Conservation (phyloP, 2,797 vertebrate genomes). For the Gymnothorax reevesii region DNA sequence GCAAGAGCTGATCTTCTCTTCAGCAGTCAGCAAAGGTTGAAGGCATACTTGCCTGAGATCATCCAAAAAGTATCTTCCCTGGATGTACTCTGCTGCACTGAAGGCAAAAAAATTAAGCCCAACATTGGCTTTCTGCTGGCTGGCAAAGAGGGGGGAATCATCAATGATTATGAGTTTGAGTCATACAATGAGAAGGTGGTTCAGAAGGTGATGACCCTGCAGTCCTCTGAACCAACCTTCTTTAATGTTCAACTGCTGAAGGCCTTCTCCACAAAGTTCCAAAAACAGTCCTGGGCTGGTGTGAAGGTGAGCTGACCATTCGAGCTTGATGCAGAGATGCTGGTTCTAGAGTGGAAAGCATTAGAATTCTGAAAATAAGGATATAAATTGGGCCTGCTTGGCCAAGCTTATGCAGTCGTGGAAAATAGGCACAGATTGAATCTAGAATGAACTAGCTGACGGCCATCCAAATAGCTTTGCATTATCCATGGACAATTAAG, state of each 20-base stretch:
- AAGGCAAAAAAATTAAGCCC: constrained; percentile 35
- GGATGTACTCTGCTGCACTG: constrained; percentile 72
- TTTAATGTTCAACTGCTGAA: constrained; percentile 73
- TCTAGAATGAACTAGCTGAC: too few species aligned
- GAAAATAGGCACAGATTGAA: too few species aligned
- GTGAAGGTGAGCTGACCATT: constrained; percentile 75
- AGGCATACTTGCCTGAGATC: constrained; percentile 69
- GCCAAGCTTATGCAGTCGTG: too few species aligned
- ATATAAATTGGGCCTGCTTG: too few species aligned
- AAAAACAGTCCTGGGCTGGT: constrained; percentile 54
- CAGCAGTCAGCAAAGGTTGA: constrained; percentile 66
- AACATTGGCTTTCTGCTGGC: constrained; percentile 70
- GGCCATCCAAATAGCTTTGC: too few species aligned
- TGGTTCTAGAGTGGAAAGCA: neutral
- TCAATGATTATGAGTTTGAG: constrained; percentile 75
- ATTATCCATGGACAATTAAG: too few species aligned
- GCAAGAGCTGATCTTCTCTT: constrained; percentile 41
- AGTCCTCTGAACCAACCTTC: constrained; percentile 51
- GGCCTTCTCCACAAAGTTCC: constrained; percentile 70
- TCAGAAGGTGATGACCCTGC: constrained; percentile 68
- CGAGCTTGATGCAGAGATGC: neutral
- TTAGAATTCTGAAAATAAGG: too few species aligned
- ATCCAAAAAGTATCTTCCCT: constrained; percentile 62
- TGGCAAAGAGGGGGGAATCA: constrained; percentile 33
- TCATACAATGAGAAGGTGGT: constrained; percentile 61